phyloP scores from a whole-genome alignment of 2,113 vertebrate species.

The Passer montanus region DNA sequence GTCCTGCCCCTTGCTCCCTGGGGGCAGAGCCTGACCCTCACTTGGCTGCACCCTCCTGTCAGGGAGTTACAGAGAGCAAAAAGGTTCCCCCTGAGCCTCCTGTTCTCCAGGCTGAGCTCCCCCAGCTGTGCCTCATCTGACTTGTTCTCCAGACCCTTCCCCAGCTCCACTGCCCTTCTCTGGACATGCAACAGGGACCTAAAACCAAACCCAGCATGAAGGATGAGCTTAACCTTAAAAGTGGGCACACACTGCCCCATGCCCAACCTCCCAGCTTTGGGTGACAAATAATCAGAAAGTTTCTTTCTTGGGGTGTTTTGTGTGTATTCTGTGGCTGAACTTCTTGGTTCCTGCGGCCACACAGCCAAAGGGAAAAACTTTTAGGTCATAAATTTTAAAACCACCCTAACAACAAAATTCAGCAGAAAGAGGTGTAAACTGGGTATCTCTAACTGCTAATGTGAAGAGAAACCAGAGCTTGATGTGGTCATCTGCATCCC shows the following conservation, averaged over 20 bases:
- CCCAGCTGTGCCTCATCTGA: neutral
- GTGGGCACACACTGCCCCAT: fast-evolving
- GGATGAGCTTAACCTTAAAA: neutral
- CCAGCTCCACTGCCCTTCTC: neutral
- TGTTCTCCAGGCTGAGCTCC: neutral
- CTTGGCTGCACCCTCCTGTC: neutral
- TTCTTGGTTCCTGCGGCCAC: too few species aligned
- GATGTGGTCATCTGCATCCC: neutral
- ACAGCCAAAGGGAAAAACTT: neutral
- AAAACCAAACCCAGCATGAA: neutral
- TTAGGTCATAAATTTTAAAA: neutral
- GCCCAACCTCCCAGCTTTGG: neutral
- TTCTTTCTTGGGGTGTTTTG: neutral
- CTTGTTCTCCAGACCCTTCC: neutral
- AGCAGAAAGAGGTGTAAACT: neutral
- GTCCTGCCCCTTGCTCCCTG: neutral
- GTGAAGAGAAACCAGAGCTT: neutral
- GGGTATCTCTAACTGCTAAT: neutral
- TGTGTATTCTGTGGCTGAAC: fast-evolving
- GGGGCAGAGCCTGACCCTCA: neutral
- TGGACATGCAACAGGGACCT: fast-evolving
- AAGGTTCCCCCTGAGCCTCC: neutral
- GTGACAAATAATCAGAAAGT: neutral
- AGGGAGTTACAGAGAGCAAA: neutral
- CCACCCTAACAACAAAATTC: neutral